Evolutionary conservation across 2,888 invertebrate species (phyloP), one percentile per base, ranked within the genome.

Genomic region (Euspilapteryx auroguttella): DNA sequence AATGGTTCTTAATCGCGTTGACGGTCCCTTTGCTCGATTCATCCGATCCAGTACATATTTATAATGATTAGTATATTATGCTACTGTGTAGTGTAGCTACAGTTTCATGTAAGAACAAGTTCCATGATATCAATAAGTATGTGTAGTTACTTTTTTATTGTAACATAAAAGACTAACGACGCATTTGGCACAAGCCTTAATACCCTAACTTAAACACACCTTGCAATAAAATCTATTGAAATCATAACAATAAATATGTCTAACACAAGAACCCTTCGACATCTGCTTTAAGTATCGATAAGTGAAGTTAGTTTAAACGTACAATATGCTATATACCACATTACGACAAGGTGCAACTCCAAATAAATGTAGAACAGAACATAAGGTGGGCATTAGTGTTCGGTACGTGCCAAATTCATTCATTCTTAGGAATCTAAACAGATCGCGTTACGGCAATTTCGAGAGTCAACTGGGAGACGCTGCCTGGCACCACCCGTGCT

Each of bases 381-480:
- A n/a, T n/a, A n/a, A n/a, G n/a, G n/a, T n/a, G n/a, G n/a, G n/a
- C n/a, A n/a, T n/a, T n/a, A 38, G 42, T 46, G 46, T 44, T 47
- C 49, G 45, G 33, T 41, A 48, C 66, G 73, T 75, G 73, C 73
- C 71, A 63, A 56, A 50, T 32, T 37, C 48, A 49, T 47, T 45
- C 51, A 52, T 55, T 61, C 53, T 58, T 41, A 34, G 44, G 41
- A 40, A 37, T 45, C 51, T 45, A 38, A 40, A 43, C 14, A 49
- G 54, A 55, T 56, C 56, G 43, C 47, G 38, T 58, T 54, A 47
- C 52, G 44, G 45, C 50, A 50, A 44, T 54, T 48, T 55, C 50
- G 36, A 37, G 40, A 49, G 46, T 49, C 46, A 48, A 47, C 45
- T 46, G 45, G 42, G 47, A 44, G 44, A n/a, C n/a, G n/a, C n/a